These are phyloP conservation scores for Enteromius mattozi DNA, from an alignment of 2,797 vertebrate genomes.

Conservation along the genomic window DNA sequence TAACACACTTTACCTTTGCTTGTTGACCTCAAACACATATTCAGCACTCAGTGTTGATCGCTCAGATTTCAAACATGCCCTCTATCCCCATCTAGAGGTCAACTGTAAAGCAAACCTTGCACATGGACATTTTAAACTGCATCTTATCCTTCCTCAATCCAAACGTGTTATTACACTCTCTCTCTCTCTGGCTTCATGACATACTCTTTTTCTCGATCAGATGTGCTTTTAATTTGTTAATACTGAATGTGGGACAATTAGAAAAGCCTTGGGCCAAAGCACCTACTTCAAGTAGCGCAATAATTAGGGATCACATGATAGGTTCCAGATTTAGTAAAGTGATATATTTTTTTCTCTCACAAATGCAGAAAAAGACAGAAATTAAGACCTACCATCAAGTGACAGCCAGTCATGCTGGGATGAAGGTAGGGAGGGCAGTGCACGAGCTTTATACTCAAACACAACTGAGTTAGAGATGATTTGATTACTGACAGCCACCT, in stretches of 20 bases:
- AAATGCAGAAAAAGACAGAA: constrained; percentile 1
- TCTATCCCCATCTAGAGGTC: constrained; percentile 51
- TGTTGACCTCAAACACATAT: background rate
- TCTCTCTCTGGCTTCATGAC: background rate
- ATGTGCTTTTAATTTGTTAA: constrained; percentile 32
- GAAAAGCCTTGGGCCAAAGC: constrained; percentile 45
- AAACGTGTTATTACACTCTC: background rate
- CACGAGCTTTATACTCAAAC: constrained; percentile 98
- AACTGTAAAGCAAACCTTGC: background rate
- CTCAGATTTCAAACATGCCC: constrained; percentile 22
- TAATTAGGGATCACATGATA: background rate
- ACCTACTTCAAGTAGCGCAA: constrained; percentile 26
- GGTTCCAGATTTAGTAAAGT: constrained; percentile 20
- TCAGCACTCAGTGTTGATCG: background rate
- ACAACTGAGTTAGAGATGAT: constrained; percentile 99
- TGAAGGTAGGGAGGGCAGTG: constrained; percentile 94
- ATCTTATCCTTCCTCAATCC: background rate
- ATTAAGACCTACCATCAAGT: constrained; percentile 87
- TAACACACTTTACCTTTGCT: background rate
- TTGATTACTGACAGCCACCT: constrained; percentile 98
- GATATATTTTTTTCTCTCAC: background rate
- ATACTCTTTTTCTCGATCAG: background rate
- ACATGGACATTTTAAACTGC: background rate
- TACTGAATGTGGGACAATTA: constrained; percentile 53
- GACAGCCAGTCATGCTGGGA: constrained; percentile 99